Base-by-base conservation (phyloP, 2,888 invertebrate genomes). In the Spisula solida region DNA sequence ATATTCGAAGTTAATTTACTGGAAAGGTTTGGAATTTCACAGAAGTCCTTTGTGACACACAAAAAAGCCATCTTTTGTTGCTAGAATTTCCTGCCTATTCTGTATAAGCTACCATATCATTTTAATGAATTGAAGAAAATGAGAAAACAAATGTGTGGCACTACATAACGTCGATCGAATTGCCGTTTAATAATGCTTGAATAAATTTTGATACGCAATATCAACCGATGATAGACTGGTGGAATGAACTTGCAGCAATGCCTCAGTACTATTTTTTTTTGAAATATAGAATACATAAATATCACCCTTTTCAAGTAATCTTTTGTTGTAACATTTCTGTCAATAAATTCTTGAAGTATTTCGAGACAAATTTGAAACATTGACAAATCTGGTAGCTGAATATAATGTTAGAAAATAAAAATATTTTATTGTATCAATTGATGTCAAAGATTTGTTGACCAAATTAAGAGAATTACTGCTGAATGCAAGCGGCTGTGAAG, bases 1-100 rank as follows among this genome's bases (percentile, higher is more conserved):
- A 8, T 14, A 75, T 75, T 75, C 75, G 31, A 75, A 75, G 0
- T 83, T 83, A 83, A 83, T 83, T 25, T 75, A 83, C 75, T 83
- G 83, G 70, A 83, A 83, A 83, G 31, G 29, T 79, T 79, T 75
- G 31, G 29, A 85, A 85, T 85, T 85, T 78, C 56, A 55, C 56
- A 60, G 55, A 31, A 75, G 79, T 79, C 79, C 51, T 56, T 56
- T 31, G 16, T 48, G 86, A 75, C 48, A 81, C 20, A 86, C 81
- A 48, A 29, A 47, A 34, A 51, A 29, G 48, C 81, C 70, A 75
- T 82, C 81, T 81, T 78, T 56, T 85, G 85, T 85, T 75, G 20
- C 29, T 2, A 55, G 31, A 41, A 86, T 86, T 85, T 85, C 85
- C 86, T 70, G 25, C 25, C 25, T 66, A 25, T n/a, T 66, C 25